Evolutionary conservation across 2,888 invertebrate species (phyloP), one percentile per base, ranked within the genome.

Genomic region (Hypercompe scribonia): DNA sequence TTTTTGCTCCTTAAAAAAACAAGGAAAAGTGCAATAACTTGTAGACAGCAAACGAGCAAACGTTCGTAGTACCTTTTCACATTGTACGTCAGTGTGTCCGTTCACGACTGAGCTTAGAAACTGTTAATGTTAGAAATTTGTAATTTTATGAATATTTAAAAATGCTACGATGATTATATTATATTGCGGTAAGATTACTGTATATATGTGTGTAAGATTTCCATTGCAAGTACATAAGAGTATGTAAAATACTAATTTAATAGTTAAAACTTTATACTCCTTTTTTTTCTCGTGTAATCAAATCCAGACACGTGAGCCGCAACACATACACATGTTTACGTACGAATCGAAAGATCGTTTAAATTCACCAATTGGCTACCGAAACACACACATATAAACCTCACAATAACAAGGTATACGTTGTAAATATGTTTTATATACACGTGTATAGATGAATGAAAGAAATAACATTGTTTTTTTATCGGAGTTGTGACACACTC

Each of bases 391-490:
- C 36, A 68, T 24, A 28, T n/a, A 68, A 33, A 54, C 34, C 3
- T 36, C 24, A 34, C 34, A 68, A 36, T 36, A 68, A 58, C 28
- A 8, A 24, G 24, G 10, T 50, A 54, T 54, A 10, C 24, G 10
- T n/a, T 54, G 0, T n/a, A 21, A 5, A n/a, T n/a, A n/a, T 50
- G 10, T n/a, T 54, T 24, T n/a, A n/a, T 54, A 54, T 8, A 8
- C 10, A 50, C 50, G n/a, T n/a, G 18, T n/a, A 54, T n/a, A 24
- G 7, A n/a, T n/a, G 4, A 28, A 28, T 28, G 28, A 58, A 58
- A 28, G 11, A 68, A 68, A 58, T 33, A 58, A 54, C 34, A 54
- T 68, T 58, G 54, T 33, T 33, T 68, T 21, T 68, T 68, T 68
- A 68, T 61, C 39, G 39, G 36, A 34, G 2, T 18, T 36, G 58